These are phyloP conservation scores for Trinectes maculatus DNA, from an alignment of 2,113 vertebrate genomes.

Conservation along the genomic window DNA sequence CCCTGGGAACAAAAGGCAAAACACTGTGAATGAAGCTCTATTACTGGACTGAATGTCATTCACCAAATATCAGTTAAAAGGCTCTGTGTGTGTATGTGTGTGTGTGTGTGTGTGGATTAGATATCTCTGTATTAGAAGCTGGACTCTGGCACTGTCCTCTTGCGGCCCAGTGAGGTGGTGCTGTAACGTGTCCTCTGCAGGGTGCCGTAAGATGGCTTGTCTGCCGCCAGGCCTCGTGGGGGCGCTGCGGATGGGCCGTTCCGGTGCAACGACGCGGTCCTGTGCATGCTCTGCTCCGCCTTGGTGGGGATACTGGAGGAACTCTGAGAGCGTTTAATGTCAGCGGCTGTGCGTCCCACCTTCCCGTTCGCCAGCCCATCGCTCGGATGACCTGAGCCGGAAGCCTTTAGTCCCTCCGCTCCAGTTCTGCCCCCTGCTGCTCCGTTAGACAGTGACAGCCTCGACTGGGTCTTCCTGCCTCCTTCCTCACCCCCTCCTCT, in stretches of 20 bases:
- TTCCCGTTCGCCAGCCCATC: constrained; percentile 72
- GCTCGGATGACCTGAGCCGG: constrained; percentile 36
- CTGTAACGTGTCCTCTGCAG: constrained; percentile 83
- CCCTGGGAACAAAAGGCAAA: constrained; percentile 21
- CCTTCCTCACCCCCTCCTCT: constrained; percentile 39
- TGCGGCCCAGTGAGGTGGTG: constrained; percentile 78
- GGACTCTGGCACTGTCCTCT: constrained; percentile 87
- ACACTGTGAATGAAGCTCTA: constrained; percentile 38
- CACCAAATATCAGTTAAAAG: constrained; percentile 20
- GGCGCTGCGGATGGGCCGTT: constrained; percentile 62
- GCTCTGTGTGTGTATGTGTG: constrained; percentile 20
- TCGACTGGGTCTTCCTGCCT: constrained; percentile 52
- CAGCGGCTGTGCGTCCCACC: constrained; percentile 47
- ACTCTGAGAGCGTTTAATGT: constrained; percentile 86
- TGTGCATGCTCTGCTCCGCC: constrained; percentile 66
- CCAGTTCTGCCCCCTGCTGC: constrained; percentile 46
- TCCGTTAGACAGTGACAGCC: constrained; percentile 70
- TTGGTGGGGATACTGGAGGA: constrained; percentile 85
- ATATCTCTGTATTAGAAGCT: constrained; percentile 84
- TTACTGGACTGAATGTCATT: constrained; percentile 51
- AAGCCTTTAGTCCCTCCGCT: constrained; percentile 52
- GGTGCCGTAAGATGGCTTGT: constrained; percentile 67
- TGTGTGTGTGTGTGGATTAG: not conserved
- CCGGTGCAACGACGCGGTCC: constrained; percentile 80
- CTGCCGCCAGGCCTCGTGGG: constrained; percentile 46